Conservation (phyloP, 2,113 vertebrate species). For the Eptesicus fuscus region DNA sequence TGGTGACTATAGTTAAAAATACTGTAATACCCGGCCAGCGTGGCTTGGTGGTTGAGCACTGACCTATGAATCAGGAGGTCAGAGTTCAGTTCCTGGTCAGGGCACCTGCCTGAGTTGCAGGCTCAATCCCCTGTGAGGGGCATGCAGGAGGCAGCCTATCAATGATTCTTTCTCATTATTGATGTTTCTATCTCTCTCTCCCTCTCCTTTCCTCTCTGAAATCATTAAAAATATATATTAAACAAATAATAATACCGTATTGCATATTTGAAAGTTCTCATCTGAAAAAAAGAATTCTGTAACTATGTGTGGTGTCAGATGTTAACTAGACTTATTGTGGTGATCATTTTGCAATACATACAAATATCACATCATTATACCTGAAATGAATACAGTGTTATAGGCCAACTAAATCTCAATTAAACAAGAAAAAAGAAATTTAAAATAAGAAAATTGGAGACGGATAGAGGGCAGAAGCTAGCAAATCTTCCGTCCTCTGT, state of each 20-base stretch:
- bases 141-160: too few species aligned
- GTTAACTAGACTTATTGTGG: not conserved
- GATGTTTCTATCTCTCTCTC: too few species aligned
- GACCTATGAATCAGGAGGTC: too few species aligned
- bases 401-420: not conserved
- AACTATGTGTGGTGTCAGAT: too few species aligned
- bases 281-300: not conserved
- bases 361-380: not conserved
- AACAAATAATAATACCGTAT: not conserved
- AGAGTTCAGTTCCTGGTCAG: too few species aligned
- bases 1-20: not conserved
- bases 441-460: not conserved
- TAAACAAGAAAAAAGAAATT: not conserved
- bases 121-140: too few species aligned
- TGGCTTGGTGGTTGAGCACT: too few species aligned
- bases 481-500: rapidly evolving
- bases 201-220: too few species aligned
- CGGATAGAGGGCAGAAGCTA: not conserved
- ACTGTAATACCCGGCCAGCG: too few species aligned
- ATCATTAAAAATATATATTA: too few species aligned
- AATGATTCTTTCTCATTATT: too few species aligned
- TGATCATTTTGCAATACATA: not conserved
- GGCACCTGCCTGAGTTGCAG: too few species aligned
- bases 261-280: not conserved
- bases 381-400: not conserved